Base-by-base conservation (phyloP, 2,797 vertebrate species). In the Karalla daura region DNA sequence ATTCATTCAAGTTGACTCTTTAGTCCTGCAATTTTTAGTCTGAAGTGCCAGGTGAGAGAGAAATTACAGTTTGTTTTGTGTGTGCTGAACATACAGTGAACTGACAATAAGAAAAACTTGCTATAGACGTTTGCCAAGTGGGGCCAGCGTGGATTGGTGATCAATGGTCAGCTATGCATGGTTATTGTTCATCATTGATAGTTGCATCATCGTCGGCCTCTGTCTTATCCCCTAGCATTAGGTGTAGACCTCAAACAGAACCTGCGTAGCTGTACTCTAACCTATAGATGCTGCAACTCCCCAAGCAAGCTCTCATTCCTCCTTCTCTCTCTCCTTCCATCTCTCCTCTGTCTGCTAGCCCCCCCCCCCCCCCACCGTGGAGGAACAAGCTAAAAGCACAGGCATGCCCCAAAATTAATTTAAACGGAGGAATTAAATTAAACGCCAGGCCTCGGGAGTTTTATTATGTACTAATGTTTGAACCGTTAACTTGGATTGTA, bases 401-500 rank as follows among this genome's bases (percentile, higher is more conserved):
- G 74, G 83, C 86, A 84, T 82, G 86, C 89, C 90, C 88, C 83
- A 82, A 93, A 92, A 93, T 93, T 91, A 91, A 93, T 92, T 93
- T 93, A 92, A 93, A 90, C 76, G 54, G 76, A 89, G 84, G 71
- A 93, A 91, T 93, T 91, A 92, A 94, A 93, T 93, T 92, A 92
- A 92, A 86, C 91, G 90, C 79, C 72, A 91, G 89, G 88, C 92
- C 93, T 92, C 92, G 9, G 91, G 92, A 93, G 93, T 91, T 93
- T 93, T 91, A 91, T 91, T 92, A 90, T 90, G 90, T 90, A 91
- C 91, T 91, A 92, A 91, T 92, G 91, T 92, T 92, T 92, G 86
- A 91, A 91, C 91, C 84, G 88, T 92, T 92, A 92, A 88, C 88
- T 91, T 85, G 89, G 79, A 88, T 88, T 88, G 86, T 89, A 87